Evolutionary conservation across 2,113 vertebrate species (phyloP).

Genomic region (Notothenia rossii): DNA sequence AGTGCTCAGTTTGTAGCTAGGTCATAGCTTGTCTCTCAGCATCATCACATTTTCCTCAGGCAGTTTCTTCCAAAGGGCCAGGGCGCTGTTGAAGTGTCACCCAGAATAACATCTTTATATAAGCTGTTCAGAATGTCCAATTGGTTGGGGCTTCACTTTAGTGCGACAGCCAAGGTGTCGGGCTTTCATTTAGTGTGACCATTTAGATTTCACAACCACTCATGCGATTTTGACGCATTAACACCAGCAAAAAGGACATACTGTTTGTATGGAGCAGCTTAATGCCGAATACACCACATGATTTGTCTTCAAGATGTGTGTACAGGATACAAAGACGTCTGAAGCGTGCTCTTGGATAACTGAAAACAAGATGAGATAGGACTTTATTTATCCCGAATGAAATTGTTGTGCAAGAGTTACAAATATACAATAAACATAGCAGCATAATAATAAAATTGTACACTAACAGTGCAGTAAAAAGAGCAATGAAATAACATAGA

Average conservation of each 20-base stretch:
- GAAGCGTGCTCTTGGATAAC: not conserved
- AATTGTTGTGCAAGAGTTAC: no score
- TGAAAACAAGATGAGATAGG: no score
- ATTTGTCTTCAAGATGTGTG: not conserved
- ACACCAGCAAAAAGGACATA: not conserved
- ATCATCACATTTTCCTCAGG: not conserved
- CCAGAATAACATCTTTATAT: slow-evolving; percentile 20
- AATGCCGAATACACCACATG: no score
- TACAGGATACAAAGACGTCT: not conserved
- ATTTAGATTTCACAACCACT: not conserved
- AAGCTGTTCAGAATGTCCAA: slow-evolving; percentile 10
- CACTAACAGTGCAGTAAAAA: no score
- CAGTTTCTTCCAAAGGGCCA: not conserved
- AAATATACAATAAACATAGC: no score
- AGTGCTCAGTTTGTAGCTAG: slow-evolving; percentile 15
- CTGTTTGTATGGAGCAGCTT: not conserved
- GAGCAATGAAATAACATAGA: no score
- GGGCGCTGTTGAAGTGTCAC: slow-evolving; percentile 2
- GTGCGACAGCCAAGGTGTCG: slow-evolving; percentile 1
- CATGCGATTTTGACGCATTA: not conserved
- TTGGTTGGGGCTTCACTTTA: slow-evolving; percentile 3
- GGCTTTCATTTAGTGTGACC: slow-evolving; percentile 13
- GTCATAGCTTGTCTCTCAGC: slow-evolving; percentile 8
- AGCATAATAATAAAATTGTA: no score
- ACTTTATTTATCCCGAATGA: no score